phyloP scores from a whole-genome alignment of 2,888 invertebrate species.

The Taphrorychus bicolor region DNA sequence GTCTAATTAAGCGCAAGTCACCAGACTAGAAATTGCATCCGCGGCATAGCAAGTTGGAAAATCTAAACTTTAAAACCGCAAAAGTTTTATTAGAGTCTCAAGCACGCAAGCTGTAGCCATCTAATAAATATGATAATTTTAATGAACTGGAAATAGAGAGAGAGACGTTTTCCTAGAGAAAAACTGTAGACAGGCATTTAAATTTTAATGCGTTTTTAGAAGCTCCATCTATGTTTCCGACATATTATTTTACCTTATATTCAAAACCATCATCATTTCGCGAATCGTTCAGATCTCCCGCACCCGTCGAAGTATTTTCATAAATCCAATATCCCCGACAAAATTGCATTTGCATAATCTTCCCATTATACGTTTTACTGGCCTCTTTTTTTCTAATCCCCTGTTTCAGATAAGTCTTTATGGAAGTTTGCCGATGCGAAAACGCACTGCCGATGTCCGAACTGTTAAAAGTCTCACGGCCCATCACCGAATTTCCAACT shows the following conservation, averaged over 20 bases:
- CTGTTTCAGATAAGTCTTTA: background rate
- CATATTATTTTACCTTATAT: constrained; percentile 42
- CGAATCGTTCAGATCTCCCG: constrained; percentile 46
- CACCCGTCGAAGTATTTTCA: constrained; percentile 55
- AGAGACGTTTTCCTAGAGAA: background rate
- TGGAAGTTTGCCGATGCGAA: background rate
- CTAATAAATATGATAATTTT: constrained; percentile 41
- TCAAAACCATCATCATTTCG: constrained; percentile 52
- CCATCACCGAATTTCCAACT: constrained; percentile 11
- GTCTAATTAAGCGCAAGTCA: constrained; percentile 33
- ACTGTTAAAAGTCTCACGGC: constrained; percentile 9
- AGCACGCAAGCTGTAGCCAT: constrained; percentile 14
- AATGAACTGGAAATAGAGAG: constrained; percentile 27
- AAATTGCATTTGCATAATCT: constrained; percentile 61
- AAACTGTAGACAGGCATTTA: background rate
- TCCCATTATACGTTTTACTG: constrained; percentile 52
- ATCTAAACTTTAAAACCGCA: constrained; percentile 32
- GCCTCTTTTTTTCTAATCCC: constrained; percentile 13
- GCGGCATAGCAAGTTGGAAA: constrained; percentile 29
- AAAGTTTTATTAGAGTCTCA: constrained; percentile 39
- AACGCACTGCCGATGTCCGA: background rate
- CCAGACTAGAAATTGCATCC: constrained; percentile 38
- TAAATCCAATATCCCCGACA: constrained; percentile 60
- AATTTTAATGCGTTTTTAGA: background rate
- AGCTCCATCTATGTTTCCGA: background rate